These are phyloP conservation scores for Baronia brevicornis DNA, from an alignment of 2,888 invertebrate genomes.

Conservation along the genomic window DNA sequence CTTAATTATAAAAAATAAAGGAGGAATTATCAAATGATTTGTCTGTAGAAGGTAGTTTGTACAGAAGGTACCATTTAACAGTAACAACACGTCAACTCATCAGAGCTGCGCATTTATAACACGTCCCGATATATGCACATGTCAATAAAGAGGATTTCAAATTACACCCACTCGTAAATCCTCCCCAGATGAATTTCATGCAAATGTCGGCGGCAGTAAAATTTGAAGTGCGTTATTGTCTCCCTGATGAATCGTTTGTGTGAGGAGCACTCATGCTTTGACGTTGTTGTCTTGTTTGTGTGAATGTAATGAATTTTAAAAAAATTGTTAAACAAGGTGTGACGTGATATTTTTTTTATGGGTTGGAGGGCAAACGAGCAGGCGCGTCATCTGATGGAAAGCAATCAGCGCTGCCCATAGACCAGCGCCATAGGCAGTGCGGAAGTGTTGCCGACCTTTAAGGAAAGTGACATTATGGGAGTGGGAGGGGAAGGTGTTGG, in stretches of 20 bases:
- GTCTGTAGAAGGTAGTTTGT: too few relatives aligned
- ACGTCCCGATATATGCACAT: slow-evolving; percentile 23
- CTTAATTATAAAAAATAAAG: too few relatives aligned
- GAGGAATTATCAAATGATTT: too few relatives aligned
- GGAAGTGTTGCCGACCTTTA: not conserved
- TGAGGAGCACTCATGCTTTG: slow-evolving; percentile 20
- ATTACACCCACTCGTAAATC: slow-evolving; percentile 39
- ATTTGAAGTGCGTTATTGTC: slow-evolving; percentile 28
- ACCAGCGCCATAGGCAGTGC: not conserved
- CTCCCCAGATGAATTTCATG: slow-evolving; percentile 43
- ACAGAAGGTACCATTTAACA: slow-evolving; percentile 4
- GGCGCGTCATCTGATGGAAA: too few relatives aligned
- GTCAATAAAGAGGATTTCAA: slow-evolving; percentile 32
- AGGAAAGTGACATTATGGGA: too few relatives aligned
- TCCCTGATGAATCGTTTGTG: slow-evolving; percentile 23
- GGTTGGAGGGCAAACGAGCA: too few relatives aligned
- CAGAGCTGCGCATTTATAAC: slow-evolving; percentile 8
- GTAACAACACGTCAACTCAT: slow-evolving; percentile 10
- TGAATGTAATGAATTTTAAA: too few relatives aligned
- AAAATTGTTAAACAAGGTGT: too few relatives aligned
- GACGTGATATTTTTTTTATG: too few relatives aligned
- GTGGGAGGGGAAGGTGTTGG: too few relatives aligned
- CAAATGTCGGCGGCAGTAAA: slow-evolving; percentile 37
- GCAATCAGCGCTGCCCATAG: too few relatives aligned
- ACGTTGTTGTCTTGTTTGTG: too few relatives aligned